Evolutionary conservation across 2,888 invertebrate genomes (phyloP), one percentile per base, ranked within the genome.

Genomic region (Hirtodrosophila histrioides): DNA sequence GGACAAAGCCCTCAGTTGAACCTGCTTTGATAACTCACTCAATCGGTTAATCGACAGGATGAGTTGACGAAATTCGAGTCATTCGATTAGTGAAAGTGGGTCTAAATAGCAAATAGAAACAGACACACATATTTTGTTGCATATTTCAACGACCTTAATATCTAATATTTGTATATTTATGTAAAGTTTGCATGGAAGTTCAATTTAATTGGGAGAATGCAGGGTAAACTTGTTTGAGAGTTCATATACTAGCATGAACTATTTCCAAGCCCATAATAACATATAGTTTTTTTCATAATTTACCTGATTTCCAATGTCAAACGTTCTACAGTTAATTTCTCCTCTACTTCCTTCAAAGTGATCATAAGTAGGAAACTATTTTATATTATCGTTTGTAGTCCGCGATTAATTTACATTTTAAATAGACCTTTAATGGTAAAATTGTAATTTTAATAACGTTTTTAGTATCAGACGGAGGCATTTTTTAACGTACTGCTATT

Each of bases 1-100:
- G 17, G 17, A 17, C 17, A 17, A 17, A 17, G 17, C 17, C 17
- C 17, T 17, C 17, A 17, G 17, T 17, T 17, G 17, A 17, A 17
- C 35, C 39, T 45, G 61, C 54, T 64, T 43, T 75, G 75, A 65
- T 78, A 67, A 17, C 17, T 27, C 4, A 43, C 31, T 41, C 37
- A 53, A 44, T 54, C 35, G 39, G 6, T 33, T 17, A 36, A 35
- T 54, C 11, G 33, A 45, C 4, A 23, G 10, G 58, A 72, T 80
- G 86, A 79, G 46, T 72, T 36, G 69, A 53, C 67, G 51, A 75
- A 58, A 82, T 57, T 69, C 8, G 41, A 50, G 43, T 36, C 6
- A 43, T 51, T 79, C 55, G 60, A 80, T 80, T 80, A 85, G 53
- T 37, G 12, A 66, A 64, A 82, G 76, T 85, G 76, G 3, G 55